Evolutionary conservation across 1,140 invertebrate species (phyloP), one percentile per base, ranked within the genome.

Genomic region (Pseudomyrmex dendroicus): DNA sequence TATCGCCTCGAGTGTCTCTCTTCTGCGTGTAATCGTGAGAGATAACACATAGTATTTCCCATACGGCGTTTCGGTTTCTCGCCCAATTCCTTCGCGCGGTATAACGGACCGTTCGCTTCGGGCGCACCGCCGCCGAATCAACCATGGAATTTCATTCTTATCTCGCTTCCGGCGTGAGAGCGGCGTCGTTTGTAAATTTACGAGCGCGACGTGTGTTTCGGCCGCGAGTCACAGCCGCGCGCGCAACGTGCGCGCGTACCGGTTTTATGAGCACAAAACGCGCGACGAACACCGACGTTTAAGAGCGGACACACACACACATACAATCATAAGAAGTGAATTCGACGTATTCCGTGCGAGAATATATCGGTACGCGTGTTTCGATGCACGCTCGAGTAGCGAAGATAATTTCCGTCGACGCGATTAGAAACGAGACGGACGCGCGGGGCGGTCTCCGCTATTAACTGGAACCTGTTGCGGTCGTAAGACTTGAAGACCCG

Each of bases 391-490:
- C 22, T 1, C 64, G 44, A 35, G n/a, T 22, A n/a, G 25, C 35
- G 44, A 35, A n/a, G 54, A 25, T 80, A 80, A 80, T 72, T 80
- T n/a, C 2, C 1, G 67, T 50, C 67, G 72, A 15, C 22, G 74
- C 62, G 35, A 35, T 35, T 35, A 20, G 61, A 10, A 35, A 72
- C 50, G 44, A 52, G 54, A 52, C 22, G 46, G 25, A 46, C 46
- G 80, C 54, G 22, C 56, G 2, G 17, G 17, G 17, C 22, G 25
- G 13, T 77, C 50, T 73, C 59, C 84, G 63, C 86, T 67, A 86
- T 86, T 70, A 86, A 44, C 20, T 35, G 61, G 73, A 73, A 67
- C 80, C 61, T 76, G 73, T 76, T 64, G 73, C 20, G n/a, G 10
- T 54, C 35, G 25, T 66, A 83, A 66, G 77, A 62, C 70, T 72